These are phyloP conservation scores for Paedocypris sp. DNA, from an alignment of 2,113 vertebrate genomes.

Conservation along the genomic window DNA sequence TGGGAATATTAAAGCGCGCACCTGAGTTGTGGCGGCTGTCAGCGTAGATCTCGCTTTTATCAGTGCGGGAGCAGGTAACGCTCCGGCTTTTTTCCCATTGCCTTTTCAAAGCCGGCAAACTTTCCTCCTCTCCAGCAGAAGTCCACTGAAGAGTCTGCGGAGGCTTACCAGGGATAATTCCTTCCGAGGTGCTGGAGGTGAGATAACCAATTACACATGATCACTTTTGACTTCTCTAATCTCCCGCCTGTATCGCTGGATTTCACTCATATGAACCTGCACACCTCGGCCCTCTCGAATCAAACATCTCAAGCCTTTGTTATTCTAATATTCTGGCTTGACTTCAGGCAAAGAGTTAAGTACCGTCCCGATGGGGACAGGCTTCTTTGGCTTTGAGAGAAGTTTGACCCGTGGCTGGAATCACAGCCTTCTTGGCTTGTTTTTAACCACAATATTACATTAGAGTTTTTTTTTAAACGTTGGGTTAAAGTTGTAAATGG, in stretches of 20 bases:
- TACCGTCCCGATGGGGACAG: conserved; percentile 33
- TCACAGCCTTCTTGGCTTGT: conserved; percentile 1
- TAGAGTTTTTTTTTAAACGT: too few species aligned
- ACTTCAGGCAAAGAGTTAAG: conserved; percentile 50
- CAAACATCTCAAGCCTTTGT: conserved; percentile 50
- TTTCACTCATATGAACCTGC: conserved; percentile 51
- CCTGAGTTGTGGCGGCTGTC: conserved; percentile 46
- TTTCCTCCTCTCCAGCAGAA: conserved; percentile 45
- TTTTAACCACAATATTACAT: not conserved
- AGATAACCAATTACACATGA: conserved; percentile 65
- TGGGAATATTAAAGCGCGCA: conserved; percentile 50
- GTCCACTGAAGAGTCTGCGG: conserved; percentile 59
- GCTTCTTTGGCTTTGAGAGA: conserved; percentile 12
- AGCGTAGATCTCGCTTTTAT: conserved; percentile 53
- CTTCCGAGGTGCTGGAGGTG: conserved; percentile 54
- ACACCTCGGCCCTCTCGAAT: conserved; percentile 53
- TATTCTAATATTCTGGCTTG: conserved; percentile 60
- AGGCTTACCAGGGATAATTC: conserved; percentile 60
- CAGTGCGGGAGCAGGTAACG: conserved; percentile 45
- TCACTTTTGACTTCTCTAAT: conserved; percentile 67
- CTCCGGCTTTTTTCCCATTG: conserved; percentile 50
- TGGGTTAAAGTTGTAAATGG: too few species aligned
- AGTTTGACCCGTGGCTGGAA: conserved; percentile 20
- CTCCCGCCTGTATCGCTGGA: conserved; percentile 49
- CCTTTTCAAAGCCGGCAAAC: conserved; percentile 57